Evolutionary conservation across 2,113 vertebrate species (phyloP), one percentile per base, ranked within the genome.

Genomic region (Halichoerus grypus): DNA sequence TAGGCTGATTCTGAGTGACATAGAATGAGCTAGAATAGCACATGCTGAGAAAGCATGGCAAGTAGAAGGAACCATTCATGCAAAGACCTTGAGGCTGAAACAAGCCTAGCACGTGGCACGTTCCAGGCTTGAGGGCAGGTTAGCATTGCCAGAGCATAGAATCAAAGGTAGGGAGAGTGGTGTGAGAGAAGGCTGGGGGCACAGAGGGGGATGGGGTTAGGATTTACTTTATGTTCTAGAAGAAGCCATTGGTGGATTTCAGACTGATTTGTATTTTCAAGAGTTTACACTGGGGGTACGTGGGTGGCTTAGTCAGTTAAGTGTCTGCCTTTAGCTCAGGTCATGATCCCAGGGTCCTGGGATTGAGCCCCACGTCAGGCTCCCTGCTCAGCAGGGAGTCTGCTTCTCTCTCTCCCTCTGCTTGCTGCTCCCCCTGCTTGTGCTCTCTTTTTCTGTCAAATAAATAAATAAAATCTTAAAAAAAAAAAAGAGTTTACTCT

Each of bases 121-220:
- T 63, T 72, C 65, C 84, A 87, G 65, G 59, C 31, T n/a, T 53
- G 28, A 46, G 39, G 19, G n/a, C 39, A 67, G 31, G 5, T 19
- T 6, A 31, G 3, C 4, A 6, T 53, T 51, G 72, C 12, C 61
- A 51, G 77, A 80, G 28, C 39, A 18, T 4, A 86, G 69, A 91
- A 24, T 26, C 0, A 1, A 21, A 39, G 21, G 16, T 65, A 4
- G 11, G 36, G 22, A 65, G 55, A 33, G 18, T 53, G 18, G 10
- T 26, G 10, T 79, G 51, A 69, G 51, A 49, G 39, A 24, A 55
- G 39, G 3, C 8, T 11, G 8, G 22, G 28, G 15, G 0, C 18
- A 33, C 12, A 79, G 5, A 21, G 15, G 3, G 13, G 0, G 2
- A 57, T n/a, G 1, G 11, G 1, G 2, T 14, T 24, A 19, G 18